Conservation (phyloP, 2,113 vertebrate species). For the Ochotona curzoniae region DNA sequence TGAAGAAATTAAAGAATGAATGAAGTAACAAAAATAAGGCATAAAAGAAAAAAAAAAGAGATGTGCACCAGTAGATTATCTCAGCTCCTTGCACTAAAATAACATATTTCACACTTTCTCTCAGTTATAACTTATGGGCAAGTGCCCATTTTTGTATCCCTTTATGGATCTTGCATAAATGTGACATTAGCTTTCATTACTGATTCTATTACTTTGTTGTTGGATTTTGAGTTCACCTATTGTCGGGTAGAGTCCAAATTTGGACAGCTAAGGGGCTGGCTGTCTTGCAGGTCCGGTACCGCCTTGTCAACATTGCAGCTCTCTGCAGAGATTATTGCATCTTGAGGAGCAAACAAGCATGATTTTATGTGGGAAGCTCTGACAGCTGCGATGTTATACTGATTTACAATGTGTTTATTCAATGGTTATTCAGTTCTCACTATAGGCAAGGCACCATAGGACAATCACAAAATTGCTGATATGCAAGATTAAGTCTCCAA, state of each 20-base stretch:
- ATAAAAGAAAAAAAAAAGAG: neutral
- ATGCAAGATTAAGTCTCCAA: neutral
- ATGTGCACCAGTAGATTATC: neutral
- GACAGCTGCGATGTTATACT: neutral
- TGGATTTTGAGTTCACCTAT: constrained; percentile 1
- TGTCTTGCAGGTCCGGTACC: neutral
- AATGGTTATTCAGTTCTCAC: neutral
- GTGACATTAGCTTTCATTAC: neutral
- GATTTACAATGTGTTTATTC: neutral
- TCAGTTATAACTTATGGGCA: neutral
- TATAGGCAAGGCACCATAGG: neutral
- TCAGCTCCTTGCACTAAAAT: neutral
- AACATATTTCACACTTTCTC: neutral
- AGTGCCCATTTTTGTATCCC: neutral
- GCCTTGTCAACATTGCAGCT: neutral
- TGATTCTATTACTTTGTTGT: neutral
- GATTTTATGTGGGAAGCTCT: neutral
- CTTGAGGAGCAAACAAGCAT: neutral
- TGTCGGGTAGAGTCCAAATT: neutral
- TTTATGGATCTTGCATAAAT: neutral
- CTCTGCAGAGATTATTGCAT: neutral
- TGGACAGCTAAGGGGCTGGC: neutral
- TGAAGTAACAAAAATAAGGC: neutral
- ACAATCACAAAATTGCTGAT: neutral
- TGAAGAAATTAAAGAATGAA: constrained; percentile 5